Evolutionary conservation across 1,140 invertebrate genomes (phyloP).

Genomic region (Apis dorsata): DNA sequence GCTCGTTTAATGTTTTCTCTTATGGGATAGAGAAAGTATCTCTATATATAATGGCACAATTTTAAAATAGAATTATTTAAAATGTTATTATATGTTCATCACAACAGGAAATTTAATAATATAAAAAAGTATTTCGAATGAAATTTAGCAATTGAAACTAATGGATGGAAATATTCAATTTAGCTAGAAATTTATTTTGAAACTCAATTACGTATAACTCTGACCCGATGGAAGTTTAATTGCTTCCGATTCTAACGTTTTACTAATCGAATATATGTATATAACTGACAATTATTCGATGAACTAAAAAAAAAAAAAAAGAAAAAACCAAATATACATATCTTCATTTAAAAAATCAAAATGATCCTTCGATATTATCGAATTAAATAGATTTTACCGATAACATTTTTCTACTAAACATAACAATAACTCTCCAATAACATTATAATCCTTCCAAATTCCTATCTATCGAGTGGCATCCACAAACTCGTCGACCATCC

Average conservation of each 20-base stretch:
- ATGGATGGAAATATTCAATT: neutral
- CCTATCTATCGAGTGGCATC: neutral
- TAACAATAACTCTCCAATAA: no score
- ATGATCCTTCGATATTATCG: neutral
- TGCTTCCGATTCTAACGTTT: neutral
- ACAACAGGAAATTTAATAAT: no score
- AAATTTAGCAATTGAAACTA: neutral
- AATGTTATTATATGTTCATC: neutral
- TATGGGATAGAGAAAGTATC: neutral
- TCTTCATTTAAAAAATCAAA: neutral
- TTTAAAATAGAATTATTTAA: neutral
- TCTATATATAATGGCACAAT: neutral
- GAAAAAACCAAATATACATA: neutral
- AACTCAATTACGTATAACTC: neutral
- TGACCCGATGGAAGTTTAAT: neutral
- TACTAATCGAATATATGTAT: no score
- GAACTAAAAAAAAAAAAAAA: neutral
- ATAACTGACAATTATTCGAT: neutral
- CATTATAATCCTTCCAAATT: neutral
- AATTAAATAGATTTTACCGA: neutral
- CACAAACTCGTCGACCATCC: neutral
- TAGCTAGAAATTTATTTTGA: neutral
- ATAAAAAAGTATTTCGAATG: neutral
- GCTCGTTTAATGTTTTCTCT: conserved; percentile 18
- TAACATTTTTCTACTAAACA: no score